These are phyloP conservation scores for Tetranychus piercei DNA, from an alignment of 2,888 invertebrate species.

Conservation along the genomic window DNA sequence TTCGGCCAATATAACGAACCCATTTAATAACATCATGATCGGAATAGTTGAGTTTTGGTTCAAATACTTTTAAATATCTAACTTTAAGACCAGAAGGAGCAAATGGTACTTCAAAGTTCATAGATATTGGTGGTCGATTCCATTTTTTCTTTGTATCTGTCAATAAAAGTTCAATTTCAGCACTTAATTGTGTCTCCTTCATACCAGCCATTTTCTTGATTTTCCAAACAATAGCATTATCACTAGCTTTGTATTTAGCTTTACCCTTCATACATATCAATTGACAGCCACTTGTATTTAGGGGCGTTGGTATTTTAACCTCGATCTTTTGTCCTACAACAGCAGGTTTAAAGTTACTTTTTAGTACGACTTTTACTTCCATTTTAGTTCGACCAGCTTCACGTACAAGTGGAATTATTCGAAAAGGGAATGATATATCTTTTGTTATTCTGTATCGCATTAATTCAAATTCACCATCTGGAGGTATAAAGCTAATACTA, in stretches of 20 bases:
- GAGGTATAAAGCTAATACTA: conserved; percentile 98
- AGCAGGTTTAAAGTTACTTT: conserved; percentile 97
- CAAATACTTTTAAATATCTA: conserved; percentile 95
- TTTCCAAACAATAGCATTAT: conserved; percentile 93
- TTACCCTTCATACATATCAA: conserved; percentile 97
- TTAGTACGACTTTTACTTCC: conserved; percentile 98
- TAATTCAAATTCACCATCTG: conserved; percentile 97
- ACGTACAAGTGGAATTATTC: conserved; percentile 91
- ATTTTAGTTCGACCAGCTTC: conserved; percentile 97
- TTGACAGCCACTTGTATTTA: conserved; percentile 96
- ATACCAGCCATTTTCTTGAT: conserved; percentile 50
- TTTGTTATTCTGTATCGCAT: conserved; percentile 99
- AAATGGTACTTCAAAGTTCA: conserved; percentile 99
- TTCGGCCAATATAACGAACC: conserved; percentile 98
- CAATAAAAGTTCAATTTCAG: conserved; percentile 92
- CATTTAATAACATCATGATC: conserved; percentile 99
- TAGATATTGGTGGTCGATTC: conserved; percentile 98
- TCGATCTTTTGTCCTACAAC: conserved; percentile 96
- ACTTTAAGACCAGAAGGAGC: conserved; percentile 99
- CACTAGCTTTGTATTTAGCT: conserved; percentile 98
- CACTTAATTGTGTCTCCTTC: conserved; percentile 98
- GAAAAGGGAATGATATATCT: conserved; percentile 96
- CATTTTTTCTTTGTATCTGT: conserved; percentile 96
- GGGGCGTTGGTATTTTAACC: conserved; percentile 92
- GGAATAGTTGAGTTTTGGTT: conserved; percentile 97